Percentiles rank a stretch among this genome's conserved stretches.
Conservation (phyloP, 2,888 invertebrate genomes). For the Tetropium fuscum region DNA sequence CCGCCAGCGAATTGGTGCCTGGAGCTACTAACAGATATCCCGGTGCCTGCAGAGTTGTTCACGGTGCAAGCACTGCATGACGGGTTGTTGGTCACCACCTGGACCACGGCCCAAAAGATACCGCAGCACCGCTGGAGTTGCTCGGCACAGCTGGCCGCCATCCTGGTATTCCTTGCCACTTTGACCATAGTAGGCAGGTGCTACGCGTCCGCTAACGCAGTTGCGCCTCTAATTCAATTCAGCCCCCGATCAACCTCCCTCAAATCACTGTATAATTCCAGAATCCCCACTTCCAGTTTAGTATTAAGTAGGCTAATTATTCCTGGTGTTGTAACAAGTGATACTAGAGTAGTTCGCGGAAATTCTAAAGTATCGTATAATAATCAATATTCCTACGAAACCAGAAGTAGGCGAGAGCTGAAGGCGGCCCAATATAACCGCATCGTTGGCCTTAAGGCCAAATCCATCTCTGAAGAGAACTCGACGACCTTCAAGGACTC, state of each 20-base stretch:
- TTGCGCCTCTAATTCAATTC: constrained; percentile 44
- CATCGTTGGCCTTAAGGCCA: constrained; percentile 27
- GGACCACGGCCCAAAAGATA: constrained; percentile 59
- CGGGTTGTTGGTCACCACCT: constrained; percentile 59
- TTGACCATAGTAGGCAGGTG: constrained; percentile 73
- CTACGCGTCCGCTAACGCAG: constrained; percentile 66
- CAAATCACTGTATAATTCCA: constrained; percentile 59
- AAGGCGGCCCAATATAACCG: constrained; percentile 37
- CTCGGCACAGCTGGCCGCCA: constrained; percentile 58
- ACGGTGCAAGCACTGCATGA: constrained; percentile 59
- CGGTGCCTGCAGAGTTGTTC: constrained; percentile 40
- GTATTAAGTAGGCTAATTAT: constrained; percentile 58
- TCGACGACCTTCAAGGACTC: constrained; percentile 23
- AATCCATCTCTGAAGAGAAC: constrained; percentile 28
- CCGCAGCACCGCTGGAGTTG: constrained; percentile 47
- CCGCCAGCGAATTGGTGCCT: neutral
- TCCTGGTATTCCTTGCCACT: constrained; percentile 60
- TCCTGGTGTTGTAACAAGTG: constrained; percentile 55
- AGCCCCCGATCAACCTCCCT: constrained; percentile 45
- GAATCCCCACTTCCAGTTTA: constrained; percentile 58
- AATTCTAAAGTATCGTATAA: constrained; percentile 51
- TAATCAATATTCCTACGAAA: constrained; percentile 48
- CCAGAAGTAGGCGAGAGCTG: constrained; percentile 48
- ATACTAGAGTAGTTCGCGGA: constrained; percentile 58
- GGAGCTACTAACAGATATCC: constrained; percentile 22